A percentile compares a stretch with the other conserved stretches of the same genome.
These are phyloP conservation scores for Tokudaia tokunoshimensis DNA, from an alignment of 2,797 vertebrate species.

Conservation along the genomic window DNA sequence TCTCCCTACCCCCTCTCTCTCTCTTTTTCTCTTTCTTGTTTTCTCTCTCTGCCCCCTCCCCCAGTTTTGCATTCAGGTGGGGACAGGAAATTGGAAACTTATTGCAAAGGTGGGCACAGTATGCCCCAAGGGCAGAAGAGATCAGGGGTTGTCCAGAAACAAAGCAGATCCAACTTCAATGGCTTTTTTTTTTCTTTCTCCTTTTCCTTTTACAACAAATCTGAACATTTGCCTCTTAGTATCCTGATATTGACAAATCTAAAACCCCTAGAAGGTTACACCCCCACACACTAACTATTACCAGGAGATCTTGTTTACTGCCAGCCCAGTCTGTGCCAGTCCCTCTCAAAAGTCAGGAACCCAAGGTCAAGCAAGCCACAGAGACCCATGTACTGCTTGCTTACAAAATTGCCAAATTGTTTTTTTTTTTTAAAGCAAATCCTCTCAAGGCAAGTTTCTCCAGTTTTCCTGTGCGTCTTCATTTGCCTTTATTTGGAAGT, in stretches of 20 bases:
- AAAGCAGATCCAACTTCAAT: neutral
- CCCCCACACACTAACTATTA: neutral
- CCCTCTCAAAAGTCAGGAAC: neutral
- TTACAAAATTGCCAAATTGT: slow-evolving; percentile 51
- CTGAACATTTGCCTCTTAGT: neutral
- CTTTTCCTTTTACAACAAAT: neutral
- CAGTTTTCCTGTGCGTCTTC: slow-evolving; percentile 24
- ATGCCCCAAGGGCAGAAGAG: neutral
- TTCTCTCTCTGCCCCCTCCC: no score
- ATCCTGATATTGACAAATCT: neutral
- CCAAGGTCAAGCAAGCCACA: neutral
- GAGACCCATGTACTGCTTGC: neutral
- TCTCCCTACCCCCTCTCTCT: no score
- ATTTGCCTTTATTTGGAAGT: slow-evolving; percentile 80
- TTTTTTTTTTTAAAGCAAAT: slow-evolving; percentile 9
- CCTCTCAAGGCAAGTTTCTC: slow-evolving; percentile 46
- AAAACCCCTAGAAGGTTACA: neutral
- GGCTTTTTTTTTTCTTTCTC: neutral
- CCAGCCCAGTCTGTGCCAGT: neutral
- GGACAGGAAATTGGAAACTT: neutral
- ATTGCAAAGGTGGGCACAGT: neutral
- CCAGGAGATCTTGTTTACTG: neutral
- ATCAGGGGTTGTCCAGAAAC: no score
- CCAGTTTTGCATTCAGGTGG: neutral
- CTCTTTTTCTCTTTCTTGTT: fast-evolving